Percentiles rank a stretch among this genome's conserved stretches.
phyloP scores from a whole-genome alignment of 2,797 vertebrate species.

The Lepilemur septentrionalis region DNA sequence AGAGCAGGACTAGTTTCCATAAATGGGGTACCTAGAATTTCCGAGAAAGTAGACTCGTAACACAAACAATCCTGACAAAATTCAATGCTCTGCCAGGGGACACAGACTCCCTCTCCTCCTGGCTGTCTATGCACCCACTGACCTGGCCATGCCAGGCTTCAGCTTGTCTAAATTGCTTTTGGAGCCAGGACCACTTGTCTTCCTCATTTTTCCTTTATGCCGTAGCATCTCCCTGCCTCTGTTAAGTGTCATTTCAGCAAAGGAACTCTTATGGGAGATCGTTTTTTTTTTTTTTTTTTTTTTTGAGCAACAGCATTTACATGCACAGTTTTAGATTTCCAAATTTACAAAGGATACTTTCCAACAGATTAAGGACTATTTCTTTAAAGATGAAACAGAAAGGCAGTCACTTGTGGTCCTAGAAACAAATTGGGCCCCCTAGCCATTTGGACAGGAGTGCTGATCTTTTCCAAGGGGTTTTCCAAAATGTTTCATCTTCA shows the following conservation, averaged over 20 bases:
- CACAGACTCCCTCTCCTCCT: background rate
- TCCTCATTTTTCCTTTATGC: background rate
- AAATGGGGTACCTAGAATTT: conserved; percentile 32
- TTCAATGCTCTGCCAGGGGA: background rate
- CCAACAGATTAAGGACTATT: background rate
- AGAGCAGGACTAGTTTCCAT: background rate
- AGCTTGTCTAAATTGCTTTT: background rate
- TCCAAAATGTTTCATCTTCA: background rate
- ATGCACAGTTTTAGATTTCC: background rate
- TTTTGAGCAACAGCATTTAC: background rate
- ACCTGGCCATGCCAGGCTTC: background rate
- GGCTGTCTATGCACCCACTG: background rate
- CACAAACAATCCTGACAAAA: background rate
- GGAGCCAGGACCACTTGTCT: background rate
- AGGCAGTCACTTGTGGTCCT: background rate
- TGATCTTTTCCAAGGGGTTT: conserved; percentile 15
- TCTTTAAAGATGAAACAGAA: conserved; percentile 36
- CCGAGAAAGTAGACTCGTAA: background rate
- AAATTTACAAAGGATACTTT: conserved; percentile 21
- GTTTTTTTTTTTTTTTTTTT: background rate
- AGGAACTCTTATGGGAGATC: background rate
- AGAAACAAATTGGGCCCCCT: background rate
- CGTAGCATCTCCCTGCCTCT: background rate
- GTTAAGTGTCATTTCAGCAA: background rate
- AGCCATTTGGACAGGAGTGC: background rate